A percentile compares a stretch with the other conserved stretches of the same genome.
phyloP scores from a whole-genome alignment of 2,113 vertebrate species.

The Cariama cristata region DNA sequence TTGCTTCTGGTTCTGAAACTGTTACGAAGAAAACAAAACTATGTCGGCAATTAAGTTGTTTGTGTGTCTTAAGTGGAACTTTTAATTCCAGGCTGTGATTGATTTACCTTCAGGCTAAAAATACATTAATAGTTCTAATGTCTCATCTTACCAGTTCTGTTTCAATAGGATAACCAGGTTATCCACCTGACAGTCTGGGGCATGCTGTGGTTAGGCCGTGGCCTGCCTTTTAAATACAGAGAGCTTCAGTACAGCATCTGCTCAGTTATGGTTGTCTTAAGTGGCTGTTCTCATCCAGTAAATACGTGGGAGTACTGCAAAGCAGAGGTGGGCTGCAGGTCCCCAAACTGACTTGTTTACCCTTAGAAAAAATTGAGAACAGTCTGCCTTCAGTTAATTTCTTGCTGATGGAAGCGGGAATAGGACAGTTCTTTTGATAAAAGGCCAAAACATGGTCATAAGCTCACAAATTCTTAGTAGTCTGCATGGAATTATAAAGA shows the following conservation, averaged over 20 bases:
- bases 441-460: neutral
- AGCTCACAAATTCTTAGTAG: neutral
- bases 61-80: neutral
- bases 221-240: neutral
- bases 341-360: neutral
- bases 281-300: neutral
- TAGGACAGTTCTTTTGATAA: neutral
- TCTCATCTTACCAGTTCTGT: neutral
- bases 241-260: neutral
- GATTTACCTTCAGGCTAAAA: slow-evolving; percentile 44
- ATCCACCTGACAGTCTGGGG: neutral
- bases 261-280: neutral
- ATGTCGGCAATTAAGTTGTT: neutral
- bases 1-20: neutral
- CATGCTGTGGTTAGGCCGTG: neutral
- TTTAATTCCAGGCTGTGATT: slow-evolving; percentile 36
- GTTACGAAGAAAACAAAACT: neutral
- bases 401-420: neutral
- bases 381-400: neutral
- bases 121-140: neutral
- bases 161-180: neutral
- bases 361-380: neutral
- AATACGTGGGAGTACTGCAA: neutral
- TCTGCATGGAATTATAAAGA: neutral
- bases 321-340: neutral